phyloP scores from a whole-genome alignment of 35 echinoderm and acorn worm species.

The Stichopus chloronotus region DNA sequence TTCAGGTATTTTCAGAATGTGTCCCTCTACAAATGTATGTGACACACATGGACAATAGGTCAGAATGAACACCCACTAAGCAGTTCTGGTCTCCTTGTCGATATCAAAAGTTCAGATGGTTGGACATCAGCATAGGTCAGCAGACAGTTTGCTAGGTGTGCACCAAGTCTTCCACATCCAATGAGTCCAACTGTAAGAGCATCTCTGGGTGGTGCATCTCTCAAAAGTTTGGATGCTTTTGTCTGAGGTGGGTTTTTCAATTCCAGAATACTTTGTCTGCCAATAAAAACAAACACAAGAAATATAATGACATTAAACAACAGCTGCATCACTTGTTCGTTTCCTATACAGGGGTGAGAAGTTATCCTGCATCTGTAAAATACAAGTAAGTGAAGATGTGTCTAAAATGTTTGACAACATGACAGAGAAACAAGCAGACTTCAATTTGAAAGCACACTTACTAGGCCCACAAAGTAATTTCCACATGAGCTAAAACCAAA shows the following conservation, averaged over 20 bases:
- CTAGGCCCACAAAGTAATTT: too few species aligned
- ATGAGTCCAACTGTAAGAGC: conserved; percentile 81
- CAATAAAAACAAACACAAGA: conserved; percentile 36
- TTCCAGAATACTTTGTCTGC: conserved; percentile 88
- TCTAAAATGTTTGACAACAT: too few species aligned
- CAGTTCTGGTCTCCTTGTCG: conserved; percentile 95
- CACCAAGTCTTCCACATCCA: conserved; percentile 90
- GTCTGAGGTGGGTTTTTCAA: conserved; percentile 83
- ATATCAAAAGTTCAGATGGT: conserved; percentile 76
- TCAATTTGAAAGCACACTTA: too few species aligned
- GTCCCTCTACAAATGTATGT: too few species aligned
- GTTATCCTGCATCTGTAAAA: too few species aligned
- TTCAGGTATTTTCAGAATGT: too few species aligned
- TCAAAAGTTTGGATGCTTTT: conserved; percentile 94
- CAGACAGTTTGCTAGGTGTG: conserved; percentile 86
- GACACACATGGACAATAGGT: neutral
- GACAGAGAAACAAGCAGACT: too few species aligned
- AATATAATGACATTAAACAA: neutral
- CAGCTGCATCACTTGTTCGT: neutral
- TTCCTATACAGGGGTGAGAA: neutral
- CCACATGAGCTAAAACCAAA: too few species aligned
- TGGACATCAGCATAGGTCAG: conserved; percentile 92
- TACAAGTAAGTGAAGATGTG: too few species aligned
- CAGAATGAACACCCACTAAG: conserved; percentile 58
- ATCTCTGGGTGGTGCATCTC: conserved; percentile 86